Percentiles rank a stretch among this genome's conserved stretches.
Conservation (phyloP, 2,797 vertebrate genomes). For the Apogon hyalosoma region DNA sequence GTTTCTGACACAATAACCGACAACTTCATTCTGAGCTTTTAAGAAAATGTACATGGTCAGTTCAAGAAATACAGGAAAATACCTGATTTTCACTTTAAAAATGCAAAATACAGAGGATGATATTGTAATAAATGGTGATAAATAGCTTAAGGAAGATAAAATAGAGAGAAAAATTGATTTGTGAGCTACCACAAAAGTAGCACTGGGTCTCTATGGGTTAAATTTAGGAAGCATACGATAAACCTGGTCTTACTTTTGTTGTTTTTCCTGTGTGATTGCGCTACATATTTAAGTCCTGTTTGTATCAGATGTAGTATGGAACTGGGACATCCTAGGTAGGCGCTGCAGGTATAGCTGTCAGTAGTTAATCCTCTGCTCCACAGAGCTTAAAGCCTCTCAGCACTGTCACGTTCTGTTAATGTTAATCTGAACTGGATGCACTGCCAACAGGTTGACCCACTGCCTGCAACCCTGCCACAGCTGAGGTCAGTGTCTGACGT, state of each 20-base stretch:
- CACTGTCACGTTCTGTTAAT: conserved; percentile 78
- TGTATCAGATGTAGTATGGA: conserved; percentile 47
- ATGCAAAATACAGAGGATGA: no score
- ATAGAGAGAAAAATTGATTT: no score
- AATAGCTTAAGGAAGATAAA: no score
- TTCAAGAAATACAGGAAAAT: no score
- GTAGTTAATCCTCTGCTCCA: conserved; percentile 68
- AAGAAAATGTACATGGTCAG: no score
- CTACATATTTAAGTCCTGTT: conserved; percentile 7
- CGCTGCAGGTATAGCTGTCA: conserved; percentile 59
- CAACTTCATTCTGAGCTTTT: no score
- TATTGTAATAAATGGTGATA: no score
- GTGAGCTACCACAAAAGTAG: no score
- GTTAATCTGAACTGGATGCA: conserved; percentile 73
- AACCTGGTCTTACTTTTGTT: background rate
- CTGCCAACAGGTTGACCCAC: conserved; percentile 68
- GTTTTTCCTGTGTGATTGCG: background rate
- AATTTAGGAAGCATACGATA: no score
- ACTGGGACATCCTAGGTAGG: conserved; percentile 50
- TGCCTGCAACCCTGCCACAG: conserved; percentile 56
- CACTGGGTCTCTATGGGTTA: no score
- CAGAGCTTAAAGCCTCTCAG: conserved; percentile 79
- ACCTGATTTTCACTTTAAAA: no score
- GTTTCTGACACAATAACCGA: no score
- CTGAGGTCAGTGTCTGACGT: conserved; percentile 65